A percentile compares a stretch with the other conserved stretches of the same genome.
phyloP scores from a whole-genome alignment of 2,797 vertebrate genomes.

The Acrossocheilus wenchowensis region DNA sequence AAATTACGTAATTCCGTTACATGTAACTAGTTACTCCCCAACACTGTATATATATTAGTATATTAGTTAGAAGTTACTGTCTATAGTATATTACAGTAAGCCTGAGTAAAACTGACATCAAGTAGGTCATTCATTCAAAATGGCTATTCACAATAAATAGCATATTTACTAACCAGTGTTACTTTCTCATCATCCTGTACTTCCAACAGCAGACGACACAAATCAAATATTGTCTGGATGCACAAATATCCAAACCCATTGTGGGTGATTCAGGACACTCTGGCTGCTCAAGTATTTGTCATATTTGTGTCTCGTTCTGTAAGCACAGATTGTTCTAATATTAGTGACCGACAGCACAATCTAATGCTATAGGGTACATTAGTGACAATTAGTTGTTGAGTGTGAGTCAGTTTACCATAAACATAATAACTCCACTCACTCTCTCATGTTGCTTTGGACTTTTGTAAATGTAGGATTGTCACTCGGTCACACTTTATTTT shows the following conservation, averaged over 20 bases:
- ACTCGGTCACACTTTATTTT: too few species aligned
- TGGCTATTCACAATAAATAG: not conserved
- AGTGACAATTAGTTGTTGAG: not conserved
- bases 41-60: not conserved
- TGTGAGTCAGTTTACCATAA: not conserved
- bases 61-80: too few species aligned
- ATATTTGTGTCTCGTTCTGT: not conserved
- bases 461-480: not conserved
- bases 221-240: not conserved
- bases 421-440: not conserved
- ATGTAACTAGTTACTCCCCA: too few species aligned
- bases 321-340: not conserved
- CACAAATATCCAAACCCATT: not conserved
- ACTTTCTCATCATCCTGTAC: not conserved
- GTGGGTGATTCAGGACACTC: not conserved
- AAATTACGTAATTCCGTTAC: too few species aligned
- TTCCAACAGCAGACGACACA: not conserved
- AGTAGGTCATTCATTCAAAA: too few species aligned
- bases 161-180: not conserved
- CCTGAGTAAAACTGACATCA: too few species aligned
- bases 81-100: not conserved
- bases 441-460: not conserved
- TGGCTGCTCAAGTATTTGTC: not conserved
- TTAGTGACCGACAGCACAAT: not conserved
- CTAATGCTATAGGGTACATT: not conserved